phyloP scores from a whole-genome alignment of 2,888 invertebrate species.

The Ochropacha duplaris region DNA sequence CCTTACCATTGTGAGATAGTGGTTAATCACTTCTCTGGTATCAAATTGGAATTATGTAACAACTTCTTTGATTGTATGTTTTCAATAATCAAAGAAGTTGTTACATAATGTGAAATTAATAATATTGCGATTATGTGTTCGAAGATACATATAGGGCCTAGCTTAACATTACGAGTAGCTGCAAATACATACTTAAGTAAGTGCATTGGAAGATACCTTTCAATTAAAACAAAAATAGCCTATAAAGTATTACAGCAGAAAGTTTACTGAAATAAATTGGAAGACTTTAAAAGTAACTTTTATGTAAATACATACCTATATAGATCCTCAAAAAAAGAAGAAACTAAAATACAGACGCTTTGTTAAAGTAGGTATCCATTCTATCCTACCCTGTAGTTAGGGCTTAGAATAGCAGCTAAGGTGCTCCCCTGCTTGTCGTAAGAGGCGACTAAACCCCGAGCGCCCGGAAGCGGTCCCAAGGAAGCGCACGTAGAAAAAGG shows the following conservation, averaged over 20 bases:
- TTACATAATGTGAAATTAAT: too few relatives aligned
- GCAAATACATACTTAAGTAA: conserved; percentile 13
- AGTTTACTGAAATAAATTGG: conserved; percentile 4
- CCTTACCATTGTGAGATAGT: too few relatives aligned
- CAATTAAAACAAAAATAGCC: conserved; percentile 25
- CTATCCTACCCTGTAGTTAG: too few relatives aligned
- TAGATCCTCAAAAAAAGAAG: neutral
- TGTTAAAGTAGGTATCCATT: neutral
- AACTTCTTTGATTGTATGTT: neutral
- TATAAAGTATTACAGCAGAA: conserved; percentile 13
- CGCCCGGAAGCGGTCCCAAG: too few relatives aligned
- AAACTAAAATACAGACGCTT: neutral
- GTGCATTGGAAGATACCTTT: conserved; percentile 16
- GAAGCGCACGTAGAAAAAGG: too few relatives aligned
- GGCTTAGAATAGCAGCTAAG: too few relatives aligned
- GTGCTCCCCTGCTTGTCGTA: too few relatives aligned
- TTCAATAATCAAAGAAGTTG: conserved; percentile 15
- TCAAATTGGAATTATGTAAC: too few relatives aligned
- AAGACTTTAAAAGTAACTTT: conserved; percentile 15
- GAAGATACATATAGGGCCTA: conserved; percentile 13
- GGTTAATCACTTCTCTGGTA: too few relatives aligned
- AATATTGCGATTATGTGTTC: conserved; percentile 20
- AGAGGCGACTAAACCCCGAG: too few relatives aligned
- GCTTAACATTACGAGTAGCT: conserved; percentile 18
- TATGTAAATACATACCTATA: too few relatives aligned